Base-by-base conservation (phyloP, 2,113 vertebrate genomes). In the Caranx melampygus region DNA sequence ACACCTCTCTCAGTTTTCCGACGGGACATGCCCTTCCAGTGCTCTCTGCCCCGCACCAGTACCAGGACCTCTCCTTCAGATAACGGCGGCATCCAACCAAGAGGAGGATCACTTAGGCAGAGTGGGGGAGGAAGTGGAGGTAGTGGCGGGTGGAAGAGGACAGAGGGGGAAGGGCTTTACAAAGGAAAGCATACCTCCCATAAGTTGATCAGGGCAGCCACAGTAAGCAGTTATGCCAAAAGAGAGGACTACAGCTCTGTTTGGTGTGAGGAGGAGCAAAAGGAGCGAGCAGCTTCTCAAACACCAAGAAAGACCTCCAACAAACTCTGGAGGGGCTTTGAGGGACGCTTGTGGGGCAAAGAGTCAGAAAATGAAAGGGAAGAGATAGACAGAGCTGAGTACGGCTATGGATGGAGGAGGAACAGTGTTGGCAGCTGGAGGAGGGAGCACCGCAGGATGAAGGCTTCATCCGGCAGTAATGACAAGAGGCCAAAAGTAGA, bases 121-220 rank as follows among this genome's bases (percentile, higher is more conserved):
- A 92, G 90, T 49, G 52, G 86, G 51, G 93, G 86, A 77, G 90
- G 77, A 78, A 49, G 82, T 12, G 91, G 84, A 5, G 70, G 84
- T 2, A 76, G 75, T 40, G 65, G 81, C 4, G 90, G 90, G 31
- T 91, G 91, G 84, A 91, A 82, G n/a, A 86, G 92, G 34, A 35
- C 14, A 0, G 92, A 95, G 37, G 89, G 91, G 5, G 94, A 94
- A 12, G 92, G 92, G 40, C 95, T 96, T 20, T 96, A 96, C 74
- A 93, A 85, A 81, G 95, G 95, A 9, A 95, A 95, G 61, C 95
- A 96, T 15, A 85, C 85, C 31, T 95, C 95, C 0, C 94, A 94
- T 79, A 94, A 95, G 86, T 71, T 96, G 77, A 87, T 96, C 75
- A 94, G 94, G 76, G 94, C 95, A 7, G 90, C 94, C 1, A 94